Percentiles rank a stretch among this genome's conserved stretches.
Evolutionary conservation across 2,888 invertebrate species (phyloP).

Genomic region (Sinopyrophorus schimmeli): DNA sequence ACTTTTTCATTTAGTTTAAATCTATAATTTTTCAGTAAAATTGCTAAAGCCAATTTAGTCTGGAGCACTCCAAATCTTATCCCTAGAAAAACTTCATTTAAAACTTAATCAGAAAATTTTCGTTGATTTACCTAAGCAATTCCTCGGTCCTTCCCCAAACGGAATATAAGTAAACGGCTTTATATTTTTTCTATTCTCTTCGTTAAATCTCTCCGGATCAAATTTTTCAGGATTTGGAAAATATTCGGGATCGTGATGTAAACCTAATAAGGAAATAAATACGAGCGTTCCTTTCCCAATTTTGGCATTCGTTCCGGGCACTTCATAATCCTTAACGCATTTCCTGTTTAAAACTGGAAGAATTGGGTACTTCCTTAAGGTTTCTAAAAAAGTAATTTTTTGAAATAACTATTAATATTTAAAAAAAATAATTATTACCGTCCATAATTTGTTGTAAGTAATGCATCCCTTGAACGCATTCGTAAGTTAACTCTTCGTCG

Average conservation of each 20-base stretch:
- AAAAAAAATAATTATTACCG: constrained; percentile 35
- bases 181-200: constrained; percentile 5
- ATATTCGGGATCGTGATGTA: constrained; percentile 21
- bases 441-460: constrained; percentile 56
- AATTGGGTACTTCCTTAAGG: constrained; percentile 27
- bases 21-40: constrained; percentile 33
- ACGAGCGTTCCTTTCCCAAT: constrained; percentile 17
- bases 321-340: constrained; percentile 16
- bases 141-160: constrained; percentile 11
- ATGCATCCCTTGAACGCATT: constrained; percentile 55
- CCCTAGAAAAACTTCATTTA: constrained; percentile 28
- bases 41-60: constrained; percentile 35
- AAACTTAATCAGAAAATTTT: not conserved
- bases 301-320: constrained; percentile 15
- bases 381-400: constrained; percentile 13
- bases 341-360: constrained; percentile 16
- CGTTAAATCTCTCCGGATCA: constrained; percentile 20
- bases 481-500: constrained; percentile 55
- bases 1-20: constrained; percentile 28
- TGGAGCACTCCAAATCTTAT: constrained; percentile 39
- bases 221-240: constrained; percentile 26
- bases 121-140: constrained; percentile 51
- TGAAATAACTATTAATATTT: not conserved
- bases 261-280: constrained; percentile 14
- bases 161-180: constrained; percentile 8